Conservation (phyloP, 2,888 invertebrate species). For the Subacronicta megacephala region DNA sequence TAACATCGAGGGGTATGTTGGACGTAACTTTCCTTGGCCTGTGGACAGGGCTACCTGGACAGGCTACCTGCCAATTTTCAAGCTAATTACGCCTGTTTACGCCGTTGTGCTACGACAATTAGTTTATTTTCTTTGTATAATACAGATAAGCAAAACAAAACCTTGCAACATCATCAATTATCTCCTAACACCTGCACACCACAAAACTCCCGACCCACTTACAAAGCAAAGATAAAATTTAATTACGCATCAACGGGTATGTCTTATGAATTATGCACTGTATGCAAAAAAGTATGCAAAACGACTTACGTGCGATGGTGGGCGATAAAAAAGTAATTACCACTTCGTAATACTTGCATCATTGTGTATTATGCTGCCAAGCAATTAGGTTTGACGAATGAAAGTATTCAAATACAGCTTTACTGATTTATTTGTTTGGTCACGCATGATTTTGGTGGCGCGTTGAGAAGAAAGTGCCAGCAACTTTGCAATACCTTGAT, state of each 20-base stretch:
- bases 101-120: too few species aligned
- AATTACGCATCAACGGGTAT: conserved; percentile 30
- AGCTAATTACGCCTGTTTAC: too few species aligned
- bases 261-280: conserved; percentile 48
- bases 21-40: too few species aligned
- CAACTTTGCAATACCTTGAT: neutral
- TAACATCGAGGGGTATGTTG: too few species aligned
- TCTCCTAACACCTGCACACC: neutral
- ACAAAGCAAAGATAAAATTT: conserved; percentile 32
- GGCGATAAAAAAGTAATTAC: conserved; percentile 54
- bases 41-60: too few species aligned
- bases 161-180: conserved; percentile 1
- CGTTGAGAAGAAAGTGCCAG: neutral
- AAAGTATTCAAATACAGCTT: conserved; percentile 43
- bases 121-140: too few species aligned
- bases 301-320: conserved; percentile 45
- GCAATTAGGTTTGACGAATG: conserved; percentile 49
- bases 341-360: conserved; percentile 43
- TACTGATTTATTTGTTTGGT: conserved; percentile 19
- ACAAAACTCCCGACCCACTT: conserved; percentile 35
- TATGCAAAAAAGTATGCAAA: conserved; percentile 56
- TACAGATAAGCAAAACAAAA: too few species aligned
- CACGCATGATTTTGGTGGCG: neutral
- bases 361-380: conserved; percentile 41
- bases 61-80: too few species aligned